phyloP scores from a whole-genome alignment of 2,797 vertebrate species.

The Paedocypris micromegethes region DNA sequence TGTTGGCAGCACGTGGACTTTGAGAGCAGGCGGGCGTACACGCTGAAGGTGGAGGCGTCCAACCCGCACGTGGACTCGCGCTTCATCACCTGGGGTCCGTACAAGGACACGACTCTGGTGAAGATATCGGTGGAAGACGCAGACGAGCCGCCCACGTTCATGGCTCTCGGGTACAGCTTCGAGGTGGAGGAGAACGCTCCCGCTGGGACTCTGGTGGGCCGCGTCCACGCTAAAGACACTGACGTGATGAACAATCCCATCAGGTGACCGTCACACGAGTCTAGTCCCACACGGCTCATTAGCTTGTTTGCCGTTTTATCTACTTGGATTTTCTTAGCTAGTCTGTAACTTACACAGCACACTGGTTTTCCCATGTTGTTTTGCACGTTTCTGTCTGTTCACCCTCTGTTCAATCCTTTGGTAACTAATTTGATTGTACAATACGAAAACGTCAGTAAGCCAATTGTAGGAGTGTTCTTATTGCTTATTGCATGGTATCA shows the following conservation, averaged over 20 bases:
- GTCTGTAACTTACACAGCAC: no score
- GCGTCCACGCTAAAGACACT: constrained; percentile 92
- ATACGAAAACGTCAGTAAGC: no score
- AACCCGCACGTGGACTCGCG: constrained; percentile 85
- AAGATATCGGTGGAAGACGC: constrained; percentile 91
- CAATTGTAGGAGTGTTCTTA: no score
- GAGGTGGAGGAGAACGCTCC: constrained; percentile 92
- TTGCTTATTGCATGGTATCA: no score
- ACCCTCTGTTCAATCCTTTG: no score
- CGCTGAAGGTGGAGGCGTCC: constrained; percentile 87
- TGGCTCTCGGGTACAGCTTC: constrained; percentile 79
- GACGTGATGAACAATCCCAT: constrained; percentile 87
- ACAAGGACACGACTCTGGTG: constrained; percentile 90
- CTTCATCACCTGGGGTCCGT: constrained; percentile 88
- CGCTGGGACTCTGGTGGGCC: constrained; percentile 81
- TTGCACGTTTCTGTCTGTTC: no score
- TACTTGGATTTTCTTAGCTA: no score
- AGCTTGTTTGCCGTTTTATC: background rate
- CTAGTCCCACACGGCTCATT: background rate
- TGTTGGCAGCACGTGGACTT: constrained; percentile 81
- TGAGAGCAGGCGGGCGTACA: constrained; percentile 87
- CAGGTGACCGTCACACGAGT: constrained; percentile 65
- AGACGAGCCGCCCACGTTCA: constrained; percentile 88
- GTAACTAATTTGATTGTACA: no score
- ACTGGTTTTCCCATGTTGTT: no score